These are phyloP conservation scores for Barnardius zonarius DNA, from an alignment of 2,113 vertebrate species.

Conservation along the genomic window DNA sequence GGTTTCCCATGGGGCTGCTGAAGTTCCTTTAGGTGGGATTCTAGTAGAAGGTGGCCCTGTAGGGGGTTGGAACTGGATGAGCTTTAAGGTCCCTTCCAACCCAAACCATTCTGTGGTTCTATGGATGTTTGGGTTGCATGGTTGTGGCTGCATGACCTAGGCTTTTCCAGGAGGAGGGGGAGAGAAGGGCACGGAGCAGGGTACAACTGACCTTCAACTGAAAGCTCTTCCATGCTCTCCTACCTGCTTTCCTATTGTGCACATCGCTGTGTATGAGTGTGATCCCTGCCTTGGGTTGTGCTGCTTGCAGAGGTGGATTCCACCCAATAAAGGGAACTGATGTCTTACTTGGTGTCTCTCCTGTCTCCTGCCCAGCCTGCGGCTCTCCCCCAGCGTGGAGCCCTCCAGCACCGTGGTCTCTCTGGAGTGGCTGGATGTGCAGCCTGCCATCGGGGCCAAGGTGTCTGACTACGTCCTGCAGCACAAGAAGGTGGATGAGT, in stretches of 20 bases:
- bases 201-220: background rate
- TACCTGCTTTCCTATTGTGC: background rate
- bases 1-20: background rate
- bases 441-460: conserved; percentile 92
- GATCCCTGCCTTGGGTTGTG: background rate
- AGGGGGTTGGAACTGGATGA: background rate
- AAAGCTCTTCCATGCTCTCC: background rate
- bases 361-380: conserved; percentile 74
- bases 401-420: conserved; percentile 96
- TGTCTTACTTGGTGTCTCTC: background rate
- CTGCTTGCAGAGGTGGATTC: background rate
- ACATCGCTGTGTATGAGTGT: accelerated
- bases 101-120: background rate
- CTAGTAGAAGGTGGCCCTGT: background rate
- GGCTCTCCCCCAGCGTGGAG: conserved; percentile 87
- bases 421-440: conserved; percentile 93
- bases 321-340: background rate
- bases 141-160: background rate
- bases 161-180: background rate
- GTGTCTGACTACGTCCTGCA: conserved; percentile 95
- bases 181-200: background rate
- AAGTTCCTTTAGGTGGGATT: background rate
- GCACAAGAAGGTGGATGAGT: conserved; percentile 96
- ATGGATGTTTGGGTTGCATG: background rate
- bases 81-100: background rate